Percentiles rank a stretch among this genome's conserved stretches.
Evolutionary conservation across 1,140 invertebrate genomes (phyloP).

Genomic region (Fopius arisanus): DNA sequence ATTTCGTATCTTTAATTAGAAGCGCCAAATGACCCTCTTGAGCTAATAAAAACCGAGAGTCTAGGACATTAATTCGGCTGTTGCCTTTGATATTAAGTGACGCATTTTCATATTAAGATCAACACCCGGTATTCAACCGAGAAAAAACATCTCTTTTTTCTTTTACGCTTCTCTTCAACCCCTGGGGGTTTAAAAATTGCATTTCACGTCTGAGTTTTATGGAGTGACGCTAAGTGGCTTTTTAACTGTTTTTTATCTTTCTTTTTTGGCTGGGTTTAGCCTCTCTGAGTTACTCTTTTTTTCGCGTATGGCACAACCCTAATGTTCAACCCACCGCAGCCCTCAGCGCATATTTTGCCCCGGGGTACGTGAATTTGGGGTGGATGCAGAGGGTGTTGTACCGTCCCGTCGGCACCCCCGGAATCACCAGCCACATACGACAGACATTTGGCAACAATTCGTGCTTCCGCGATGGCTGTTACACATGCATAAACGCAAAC

Average conservation of each 20-base stretch:
- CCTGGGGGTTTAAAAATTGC: neutral
- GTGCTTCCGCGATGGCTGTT: slow-evolving; percentile 20
- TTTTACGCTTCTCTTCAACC: neutral
- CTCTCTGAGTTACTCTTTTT: neutral
- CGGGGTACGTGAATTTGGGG: neutral
- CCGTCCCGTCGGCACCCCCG: neutral
- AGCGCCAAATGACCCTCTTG: slow-evolving; percentile 32
- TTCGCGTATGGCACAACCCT: neutral
- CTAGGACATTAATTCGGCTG: slow-evolving; percentile 5
- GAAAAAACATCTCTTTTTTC: neutral
- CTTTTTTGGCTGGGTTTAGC: neutral
- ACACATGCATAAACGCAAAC: neutral
- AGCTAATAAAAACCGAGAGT: slow-evolving; percentile 37
- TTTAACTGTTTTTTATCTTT: slow-evolving; percentile 20
- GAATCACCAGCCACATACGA: slow-evolving; percentile 20
- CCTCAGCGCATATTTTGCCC: neutral
- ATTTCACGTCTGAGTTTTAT: slow-evolving; percentile 14
- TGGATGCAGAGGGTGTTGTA: neutral
- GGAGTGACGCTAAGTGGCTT: slow-evolving; percentile 17
- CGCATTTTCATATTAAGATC: slow-evolving; percentile 22
- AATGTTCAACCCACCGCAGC: neutral
- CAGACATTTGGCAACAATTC: slow-evolving; percentile 45
- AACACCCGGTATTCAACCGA: slow-evolving; percentile 1
- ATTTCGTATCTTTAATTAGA: slow-evolving; percentile 63
- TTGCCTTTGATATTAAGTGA: slow-evolving; percentile 23